phyloP scores from a whole-genome alignment of 2,888 invertebrate species.

The Callyntrura guangdongensis region DNA sequence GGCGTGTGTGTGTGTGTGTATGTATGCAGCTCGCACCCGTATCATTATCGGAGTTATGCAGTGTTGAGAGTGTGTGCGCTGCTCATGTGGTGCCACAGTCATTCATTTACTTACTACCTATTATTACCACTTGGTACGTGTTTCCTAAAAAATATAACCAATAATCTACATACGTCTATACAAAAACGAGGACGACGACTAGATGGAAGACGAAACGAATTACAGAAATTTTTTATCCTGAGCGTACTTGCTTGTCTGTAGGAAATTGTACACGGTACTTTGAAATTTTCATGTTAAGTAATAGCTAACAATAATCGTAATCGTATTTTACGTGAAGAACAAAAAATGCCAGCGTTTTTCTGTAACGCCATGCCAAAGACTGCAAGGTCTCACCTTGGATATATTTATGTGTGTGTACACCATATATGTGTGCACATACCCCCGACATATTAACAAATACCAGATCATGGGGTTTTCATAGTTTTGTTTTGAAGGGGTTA shows the following conservation, averaged over 20 bases:
- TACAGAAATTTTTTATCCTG: background rate
- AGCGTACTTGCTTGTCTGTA: slow-evolving; percentile 28
- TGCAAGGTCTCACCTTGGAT: background rate
- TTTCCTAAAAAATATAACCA: slow-evolving; percentile 46
- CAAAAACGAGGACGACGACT: background rate
- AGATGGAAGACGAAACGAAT: background rate
- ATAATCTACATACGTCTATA: slow-evolving; percentile 43
- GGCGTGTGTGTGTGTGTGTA: background rate
- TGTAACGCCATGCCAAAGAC: background rate
- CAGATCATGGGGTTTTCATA: background rate
- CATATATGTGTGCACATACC: too few relatives aligned
- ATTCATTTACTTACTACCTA: slow-evolving; percentile 24
- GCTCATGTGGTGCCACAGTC: slow-evolving; percentile 31
- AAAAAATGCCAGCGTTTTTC: background rate
- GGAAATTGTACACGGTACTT: slow-evolving; percentile 11
- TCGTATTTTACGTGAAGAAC: slow-evolving; percentile 50
- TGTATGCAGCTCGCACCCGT: background rate
- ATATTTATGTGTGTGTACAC: background rate
- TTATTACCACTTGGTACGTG: slow-evolving; percentile 60
- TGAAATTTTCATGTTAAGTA: slow-evolving; percentile 52
- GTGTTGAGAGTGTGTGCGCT: slow-evolving; percentile 4
- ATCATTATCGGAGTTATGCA: background rate
- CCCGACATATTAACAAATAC: background rate
- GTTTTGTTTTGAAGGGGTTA: background rate
- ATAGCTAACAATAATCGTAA: slow-evolving; percentile 49